Evolutionary conservation across 2,113 vertebrate genomes (phyloP), one percentile per base, ranked within the genome.

Genomic region (Pagrus major): DNA sequence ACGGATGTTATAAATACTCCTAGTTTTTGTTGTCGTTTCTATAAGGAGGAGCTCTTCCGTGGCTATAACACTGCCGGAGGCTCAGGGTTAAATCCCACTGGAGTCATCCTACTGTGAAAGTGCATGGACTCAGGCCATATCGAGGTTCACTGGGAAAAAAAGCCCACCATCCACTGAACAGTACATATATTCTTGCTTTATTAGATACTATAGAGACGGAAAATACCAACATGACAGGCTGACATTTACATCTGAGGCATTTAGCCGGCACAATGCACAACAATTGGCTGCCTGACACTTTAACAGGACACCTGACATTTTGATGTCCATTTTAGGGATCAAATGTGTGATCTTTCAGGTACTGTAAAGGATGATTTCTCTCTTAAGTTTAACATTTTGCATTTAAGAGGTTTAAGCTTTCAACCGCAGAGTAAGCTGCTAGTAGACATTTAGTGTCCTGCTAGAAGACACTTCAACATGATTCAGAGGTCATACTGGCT

Each of bases 1-100:
- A 81, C 39, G 1, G 74, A 71, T 65, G 80, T 74, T 81, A 84
- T 81, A 85, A 90, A 82, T 87, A 76, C 66, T 80, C 56, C 72
- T 68, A 27, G 15, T 55, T 67, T n/a, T 72, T 66, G 44, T 63
- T 39, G 10, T 49, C 66, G n/a, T 68, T 70, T 63, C 42, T 52
- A n/a, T 11, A 61, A 69, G 23, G 14, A 73, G 61, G 31, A 46
- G 23, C 59, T 76, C 6, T 10, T 42, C 29, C 1, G 5, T 41
- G 29, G 20, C 31, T 21, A 15, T 1, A 47, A 35, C 31, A n/a
- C 23, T 47, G 39, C 31, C 29, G 39, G 41, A 60, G 39, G 41
- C 70, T 0, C 1, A 67, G 37, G 49, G 44, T 54, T 23, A 59
- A 78, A 61, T 83, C 59, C 70, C 47, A 33, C 1, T 11, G 14